Evolutionary conservation across 2,113 vertebrate genomes (phyloP).

Genomic region (Pogona vitticeps): DNA sequence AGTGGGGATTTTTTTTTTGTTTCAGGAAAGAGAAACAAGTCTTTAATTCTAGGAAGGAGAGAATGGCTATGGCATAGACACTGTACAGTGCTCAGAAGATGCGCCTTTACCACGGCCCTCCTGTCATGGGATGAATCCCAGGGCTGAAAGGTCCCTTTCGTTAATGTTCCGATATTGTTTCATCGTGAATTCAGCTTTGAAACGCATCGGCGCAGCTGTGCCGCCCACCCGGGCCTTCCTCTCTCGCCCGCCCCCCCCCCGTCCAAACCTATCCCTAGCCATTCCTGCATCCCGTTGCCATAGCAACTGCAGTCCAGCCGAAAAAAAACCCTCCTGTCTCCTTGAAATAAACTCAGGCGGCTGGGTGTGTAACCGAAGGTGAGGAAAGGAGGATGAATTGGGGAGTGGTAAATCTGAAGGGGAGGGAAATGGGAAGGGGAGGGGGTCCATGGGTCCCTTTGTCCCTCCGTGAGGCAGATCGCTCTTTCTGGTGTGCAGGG

Average conservation of each 20-base stretch:
- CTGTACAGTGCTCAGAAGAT: not conserved
- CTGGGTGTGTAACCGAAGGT: constrained; percentile 10
- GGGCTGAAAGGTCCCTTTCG: not conserved
- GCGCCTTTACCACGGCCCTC: not conserved
- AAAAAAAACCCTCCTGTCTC: constrained; percentile 10
- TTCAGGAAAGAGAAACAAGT: not conserved
- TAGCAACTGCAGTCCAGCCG: constrained; percentile 1
- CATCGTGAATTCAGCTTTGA: not conserved
- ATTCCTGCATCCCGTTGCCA: constrained; percentile 3
- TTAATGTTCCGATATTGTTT: not conserved
- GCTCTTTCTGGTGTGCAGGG: not conserved
- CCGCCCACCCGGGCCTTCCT: not conserved
- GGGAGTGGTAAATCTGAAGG: not conserved
- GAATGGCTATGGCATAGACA: not conserved
- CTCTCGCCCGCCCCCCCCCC: not conserved
- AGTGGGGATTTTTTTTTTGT: too few species aligned
- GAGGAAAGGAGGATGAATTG: not conserved
- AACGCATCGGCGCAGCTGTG: not conserved
- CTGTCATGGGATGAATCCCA: not conserved
- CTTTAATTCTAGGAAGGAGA: not conserved
- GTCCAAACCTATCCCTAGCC: constrained; percentile 5
- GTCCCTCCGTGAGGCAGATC: not conserved
- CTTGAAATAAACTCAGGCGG: not conserved
- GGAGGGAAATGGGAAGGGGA: not conserved
- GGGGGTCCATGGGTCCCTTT: not conserved